These are phyloP conservation scores for Melanerpes aurifrons DNA, from an alignment of 2,113 vertebrate genomes.

Conservation along the genomic window DNA sequence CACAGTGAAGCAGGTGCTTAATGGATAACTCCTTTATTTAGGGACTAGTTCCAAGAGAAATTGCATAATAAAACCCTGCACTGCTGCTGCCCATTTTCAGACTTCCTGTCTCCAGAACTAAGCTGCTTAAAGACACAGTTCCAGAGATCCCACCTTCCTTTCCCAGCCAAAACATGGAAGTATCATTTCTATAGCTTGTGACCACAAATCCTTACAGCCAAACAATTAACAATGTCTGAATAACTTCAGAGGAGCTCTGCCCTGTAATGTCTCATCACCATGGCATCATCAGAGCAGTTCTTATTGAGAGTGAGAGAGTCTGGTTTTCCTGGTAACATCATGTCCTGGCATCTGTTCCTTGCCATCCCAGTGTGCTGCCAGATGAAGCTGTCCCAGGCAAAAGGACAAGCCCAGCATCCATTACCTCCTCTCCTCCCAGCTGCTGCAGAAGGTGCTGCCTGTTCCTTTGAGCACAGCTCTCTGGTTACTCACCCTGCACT, in stretches of 20 bases:
- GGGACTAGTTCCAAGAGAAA: conserved; percentile 37
- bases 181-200: conserved; percentile 2
- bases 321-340: neutral
- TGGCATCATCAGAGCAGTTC: neutral
- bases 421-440: neutral
- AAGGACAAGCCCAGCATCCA: neutral
- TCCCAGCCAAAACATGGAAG: neutral
- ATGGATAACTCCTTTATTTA: conserved; percentile 36
- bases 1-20: neutral
- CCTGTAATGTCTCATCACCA: neutral
- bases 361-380: neutral
- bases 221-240: neutral
- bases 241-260: neutral
- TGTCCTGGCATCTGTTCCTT: neutral
- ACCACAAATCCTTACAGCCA: neutral
- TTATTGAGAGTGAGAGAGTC: neutral
- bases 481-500: neutral
- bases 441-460: neutral
- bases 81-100: conserved; percentile 52
- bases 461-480: neutral
- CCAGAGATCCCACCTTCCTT: neutral
- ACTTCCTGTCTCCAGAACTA: conserved; percentile 50
- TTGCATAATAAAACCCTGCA: conserved; percentile 59
- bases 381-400: neutral
- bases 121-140: conserved; percentile 48